Percentiles rank a stretch among this genome's conserved stretches.
Evolutionary conservation across 2,113 vertebrate species (phyloP).

Genomic region (Cisticola juncidis): DNA sequence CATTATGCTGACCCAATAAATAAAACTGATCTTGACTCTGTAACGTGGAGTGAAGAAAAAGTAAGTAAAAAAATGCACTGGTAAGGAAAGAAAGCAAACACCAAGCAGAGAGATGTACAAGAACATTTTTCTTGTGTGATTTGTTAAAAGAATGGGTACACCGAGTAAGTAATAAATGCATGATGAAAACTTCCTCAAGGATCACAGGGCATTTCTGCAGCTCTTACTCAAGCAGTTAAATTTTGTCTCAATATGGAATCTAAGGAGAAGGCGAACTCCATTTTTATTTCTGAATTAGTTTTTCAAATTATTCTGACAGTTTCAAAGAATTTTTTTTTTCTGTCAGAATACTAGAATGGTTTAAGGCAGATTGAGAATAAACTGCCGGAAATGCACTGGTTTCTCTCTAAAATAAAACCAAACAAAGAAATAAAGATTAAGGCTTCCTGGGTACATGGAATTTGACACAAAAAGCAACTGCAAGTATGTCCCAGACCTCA

Average conservation of each 20-base stretch:
- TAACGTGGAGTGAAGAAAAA: background rate
- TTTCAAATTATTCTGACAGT: background rate
- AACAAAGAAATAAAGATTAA: background rate
- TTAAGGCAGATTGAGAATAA: background rate
- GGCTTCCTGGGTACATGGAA: background rate
- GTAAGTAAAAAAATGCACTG: background rate
- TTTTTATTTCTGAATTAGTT: background rate
- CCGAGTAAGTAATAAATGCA: background rate
- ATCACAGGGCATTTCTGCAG: background rate
- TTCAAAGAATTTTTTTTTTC: background rate
- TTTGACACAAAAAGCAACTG: background rate
- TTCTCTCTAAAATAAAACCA: background rate
- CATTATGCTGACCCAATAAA: background rate
- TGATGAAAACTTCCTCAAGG: background rate
- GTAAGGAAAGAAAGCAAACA: background rate
- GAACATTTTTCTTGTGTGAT: background rate
- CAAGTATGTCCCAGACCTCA: constrained; percentile 14
- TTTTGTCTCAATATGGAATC: background rate
- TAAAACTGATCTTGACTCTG: background rate
- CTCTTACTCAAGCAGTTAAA: background rate
- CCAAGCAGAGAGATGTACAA: background rate
- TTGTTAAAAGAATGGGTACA: background rate
- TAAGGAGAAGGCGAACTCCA: background rate
- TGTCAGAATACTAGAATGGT: background rate
- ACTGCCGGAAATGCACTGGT: background rate